These are phyloP conservation scores for Paratrypauchen microcephalus DNA, from an alignment of 2,797 vertebrate genomes.

Conservation along the genomic window DNA sequence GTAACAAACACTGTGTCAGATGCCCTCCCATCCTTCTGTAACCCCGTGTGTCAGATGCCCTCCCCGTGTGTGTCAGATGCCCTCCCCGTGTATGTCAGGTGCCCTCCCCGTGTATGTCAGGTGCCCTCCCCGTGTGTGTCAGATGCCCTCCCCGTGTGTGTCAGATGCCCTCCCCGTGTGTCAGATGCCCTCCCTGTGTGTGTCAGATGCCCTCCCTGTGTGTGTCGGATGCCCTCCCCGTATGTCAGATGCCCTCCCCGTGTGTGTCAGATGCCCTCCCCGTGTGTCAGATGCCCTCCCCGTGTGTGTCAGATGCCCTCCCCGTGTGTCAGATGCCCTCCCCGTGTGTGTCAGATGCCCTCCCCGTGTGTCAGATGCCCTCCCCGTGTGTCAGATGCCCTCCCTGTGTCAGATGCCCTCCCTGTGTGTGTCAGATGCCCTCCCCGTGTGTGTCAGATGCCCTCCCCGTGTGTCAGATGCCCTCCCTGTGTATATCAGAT, in stretches of 20 bases:
- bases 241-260: not conserved
- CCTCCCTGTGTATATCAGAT: not conserved
- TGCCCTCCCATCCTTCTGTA: no score
- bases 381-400: not conserved
- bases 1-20: conserved; percentile 6
- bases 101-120: not conserved
- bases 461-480: not conserved
- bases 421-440: not conserved
- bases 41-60: no score
- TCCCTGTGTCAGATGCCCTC: no score
- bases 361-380: not conserved
- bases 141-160: no score
- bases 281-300: no score
- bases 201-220: not conserved
- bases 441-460: not conserved
- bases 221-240: not conserved
- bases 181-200: not conserved
- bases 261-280: not conserved
- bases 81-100: not conserved
- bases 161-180: no score
- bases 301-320: no score
- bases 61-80: not conserved
- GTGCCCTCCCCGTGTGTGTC: not conserved
- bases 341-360: not conserved
- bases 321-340: not conserved